Conservation (phyloP, 2,888 invertebrate species). For the Andrena flavipes region DNA sequence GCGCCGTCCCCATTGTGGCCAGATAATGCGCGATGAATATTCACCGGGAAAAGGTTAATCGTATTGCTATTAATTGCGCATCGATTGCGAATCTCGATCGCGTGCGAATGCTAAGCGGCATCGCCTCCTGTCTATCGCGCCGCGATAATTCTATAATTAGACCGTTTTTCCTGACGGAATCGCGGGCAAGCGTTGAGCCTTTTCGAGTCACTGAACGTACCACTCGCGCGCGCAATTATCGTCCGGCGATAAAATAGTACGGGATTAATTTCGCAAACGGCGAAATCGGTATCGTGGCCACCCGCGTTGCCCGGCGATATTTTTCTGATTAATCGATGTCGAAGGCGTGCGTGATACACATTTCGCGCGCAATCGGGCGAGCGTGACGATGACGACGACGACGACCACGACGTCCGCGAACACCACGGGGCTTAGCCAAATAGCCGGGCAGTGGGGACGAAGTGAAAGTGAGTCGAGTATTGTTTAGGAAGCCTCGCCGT, state of each 20-base stretch:
- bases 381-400: conserved; percentile 64
- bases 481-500: conserved; percentile 84
- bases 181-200: background rate
- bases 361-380: conserved; percentile 61
- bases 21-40: conserved; percentile 80
- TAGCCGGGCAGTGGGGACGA: conserved; percentile 75
- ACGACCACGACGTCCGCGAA: conserved; percentile 37
- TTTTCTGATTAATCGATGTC: conserved; percentile 52
- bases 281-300: background rate
- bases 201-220: conserved; percentile 34
- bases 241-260: conserved; percentile 12
- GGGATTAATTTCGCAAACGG: background rate
- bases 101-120: conserved; percentile 20
- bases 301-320: background rate
- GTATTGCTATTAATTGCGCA: conserved; percentile 77
- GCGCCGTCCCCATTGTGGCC: conserved; percentile 65
- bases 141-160: conserved; percentile 43
- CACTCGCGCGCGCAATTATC: conserved; percentile 28
- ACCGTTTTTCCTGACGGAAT: conserved; percentile 14
- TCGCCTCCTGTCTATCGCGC: conserved; percentile 13
- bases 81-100: conserved; percentile 64
- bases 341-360: conserved; percentile 51
- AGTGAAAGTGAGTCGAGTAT: conserved; percentile 84
- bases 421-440: conserved; percentile 30
- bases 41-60: conserved; percentile 78